These are phyloP conservation scores for Pyrgus malvae DNA, from an alignment of 2,888 invertebrate species.

Conservation along the genomic window DNA sequence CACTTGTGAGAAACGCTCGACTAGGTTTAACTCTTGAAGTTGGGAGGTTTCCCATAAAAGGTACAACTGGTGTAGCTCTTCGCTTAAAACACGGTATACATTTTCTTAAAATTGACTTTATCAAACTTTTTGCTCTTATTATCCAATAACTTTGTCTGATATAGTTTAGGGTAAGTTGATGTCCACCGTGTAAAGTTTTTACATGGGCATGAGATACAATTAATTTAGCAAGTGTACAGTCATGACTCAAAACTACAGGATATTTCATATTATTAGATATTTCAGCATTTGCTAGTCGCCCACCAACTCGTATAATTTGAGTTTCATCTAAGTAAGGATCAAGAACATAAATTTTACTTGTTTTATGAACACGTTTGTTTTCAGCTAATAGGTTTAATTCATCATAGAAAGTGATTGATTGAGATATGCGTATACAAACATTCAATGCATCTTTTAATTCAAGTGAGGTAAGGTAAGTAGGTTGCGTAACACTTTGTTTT, in stretches of 20 bases:
- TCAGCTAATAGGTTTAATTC: not conserved
- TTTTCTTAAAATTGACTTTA: not conserved
- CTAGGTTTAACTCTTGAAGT: not conserved
- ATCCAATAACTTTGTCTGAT: not conserved
- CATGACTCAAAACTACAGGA: conserved; percentile 26
- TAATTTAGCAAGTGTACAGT: conserved; percentile 26
- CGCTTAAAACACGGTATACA: not conserved
- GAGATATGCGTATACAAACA: conserved; percentile 9
- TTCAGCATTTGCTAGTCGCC: conserved; percentile 29
- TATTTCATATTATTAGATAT: conserved; percentile 23
- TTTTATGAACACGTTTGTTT: conserved; percentile 2
- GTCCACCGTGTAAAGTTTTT: conserved; percentile 9
- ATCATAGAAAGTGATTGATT: not conserved
- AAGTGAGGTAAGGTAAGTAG: not conserved
- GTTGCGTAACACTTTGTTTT: not conserved
- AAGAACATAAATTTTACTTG: conserved; percentile 13
- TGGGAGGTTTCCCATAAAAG: not conserved
- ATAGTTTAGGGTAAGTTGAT: not conserved
- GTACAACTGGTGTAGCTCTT: not conserved
- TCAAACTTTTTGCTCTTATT: not conserved
- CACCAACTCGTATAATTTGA: conserved; percentile 27
- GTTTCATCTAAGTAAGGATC: conserved; percentile 22
- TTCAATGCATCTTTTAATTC: conserved; percentile 9
- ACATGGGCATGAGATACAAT: conserved; percentile 21
- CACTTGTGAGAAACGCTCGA: conserved; percentile 8